phyloP scores from a whole-genome alignment of 2,888 invertebrate genomes.

The Limnephilus auricula region DNA sequence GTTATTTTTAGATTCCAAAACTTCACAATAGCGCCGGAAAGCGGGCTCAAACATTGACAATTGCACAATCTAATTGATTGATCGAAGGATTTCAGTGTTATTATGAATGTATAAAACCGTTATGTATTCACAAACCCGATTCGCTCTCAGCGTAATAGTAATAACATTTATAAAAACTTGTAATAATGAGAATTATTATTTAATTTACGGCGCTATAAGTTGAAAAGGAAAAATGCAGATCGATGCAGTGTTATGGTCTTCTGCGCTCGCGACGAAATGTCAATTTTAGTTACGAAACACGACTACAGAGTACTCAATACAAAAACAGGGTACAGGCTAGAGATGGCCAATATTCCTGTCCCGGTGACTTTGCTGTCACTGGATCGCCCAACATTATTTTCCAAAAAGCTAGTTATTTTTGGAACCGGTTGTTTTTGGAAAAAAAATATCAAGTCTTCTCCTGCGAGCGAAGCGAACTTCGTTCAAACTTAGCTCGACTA shows the following conservation, averaged over 20 bases:
- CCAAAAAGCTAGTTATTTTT: too few relatives aligned
- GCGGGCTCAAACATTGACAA: slow-evolving; percentile 43
- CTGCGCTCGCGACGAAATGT: slow-evolving; percentile 50
- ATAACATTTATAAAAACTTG: background rate
- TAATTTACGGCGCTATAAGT: background rate
- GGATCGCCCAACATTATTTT: too few relatives aligned
- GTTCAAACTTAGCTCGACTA: too few relatives aligned
- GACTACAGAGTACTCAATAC: slow-evolving; percentile 48
- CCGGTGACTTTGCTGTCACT: too few relatives aligned
- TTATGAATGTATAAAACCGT: background rate
- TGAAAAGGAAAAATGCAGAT: slow-evolving; percentile 46
- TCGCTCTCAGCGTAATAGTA: background rate
- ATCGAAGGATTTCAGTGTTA: background rate
- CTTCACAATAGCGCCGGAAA: background rate
- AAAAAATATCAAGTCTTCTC: too few relatives aligned
- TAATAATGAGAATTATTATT: background rate
- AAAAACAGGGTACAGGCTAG: slow-evolving; percentile 1
- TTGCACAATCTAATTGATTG: background rate
- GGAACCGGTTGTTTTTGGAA: too few relatives aligned
- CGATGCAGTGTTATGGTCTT: slow-evolving; percentile 54
- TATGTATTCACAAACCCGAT: background rate
- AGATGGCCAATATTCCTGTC: background rate
- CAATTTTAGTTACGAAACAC: slow-evolving; percentile 53
- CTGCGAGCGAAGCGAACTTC: too few relatives aligned
- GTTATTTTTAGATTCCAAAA: background rate